Evolutionary conservation across 1,140 invertebrate genomes (phyloP).

Genomic region (Drosophila ercepeae): DNA sequence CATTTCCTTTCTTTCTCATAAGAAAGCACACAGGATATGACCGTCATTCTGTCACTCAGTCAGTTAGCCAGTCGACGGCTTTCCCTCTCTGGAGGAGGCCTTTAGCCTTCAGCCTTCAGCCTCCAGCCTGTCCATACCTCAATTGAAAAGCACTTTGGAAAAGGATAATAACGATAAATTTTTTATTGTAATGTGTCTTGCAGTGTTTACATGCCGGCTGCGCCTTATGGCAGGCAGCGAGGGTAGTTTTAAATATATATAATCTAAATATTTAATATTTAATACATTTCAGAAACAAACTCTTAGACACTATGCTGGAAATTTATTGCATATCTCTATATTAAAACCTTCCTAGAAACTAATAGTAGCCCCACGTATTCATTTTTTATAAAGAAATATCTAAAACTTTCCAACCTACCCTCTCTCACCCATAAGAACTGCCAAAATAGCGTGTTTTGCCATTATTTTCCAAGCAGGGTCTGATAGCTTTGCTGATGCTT

Average conservation of each 20-base stretch:
- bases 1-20: not conserved
- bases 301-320: not conserved
- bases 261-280: not conserved
- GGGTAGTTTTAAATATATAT: constrained; percentile 10
- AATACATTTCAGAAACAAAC: not conserved
- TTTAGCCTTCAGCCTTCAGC: constrained; percentile 6
- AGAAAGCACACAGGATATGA: constrained; percentile 33
- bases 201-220: constrained; percentile 74
- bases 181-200: constrained; percentile 80
- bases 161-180: constrained; percentile 79
- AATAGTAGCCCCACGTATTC: no score
- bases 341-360: no score
- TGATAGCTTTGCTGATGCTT: constrained; percentile 38
- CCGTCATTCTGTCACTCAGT: constrained; percentile 36
- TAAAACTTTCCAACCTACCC: constrained; percentile 2
- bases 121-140: constrained; percentile 59
- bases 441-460: constrained; percentile 74
- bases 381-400: no score
- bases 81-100: not conserved
- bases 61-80: constrained; percentile 32
- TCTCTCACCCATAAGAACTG: constrained; percentile 40
- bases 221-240: constrained; percentile 42
- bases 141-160: constrained; percentile 78
- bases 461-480: constrained; percentile 61
- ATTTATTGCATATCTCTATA: no score